These are phyloP conservation scores for Drosophila grimshawi DNA, from an alignment of 1,140 invertebrate species.

Conservation along the genomic window DNA sequence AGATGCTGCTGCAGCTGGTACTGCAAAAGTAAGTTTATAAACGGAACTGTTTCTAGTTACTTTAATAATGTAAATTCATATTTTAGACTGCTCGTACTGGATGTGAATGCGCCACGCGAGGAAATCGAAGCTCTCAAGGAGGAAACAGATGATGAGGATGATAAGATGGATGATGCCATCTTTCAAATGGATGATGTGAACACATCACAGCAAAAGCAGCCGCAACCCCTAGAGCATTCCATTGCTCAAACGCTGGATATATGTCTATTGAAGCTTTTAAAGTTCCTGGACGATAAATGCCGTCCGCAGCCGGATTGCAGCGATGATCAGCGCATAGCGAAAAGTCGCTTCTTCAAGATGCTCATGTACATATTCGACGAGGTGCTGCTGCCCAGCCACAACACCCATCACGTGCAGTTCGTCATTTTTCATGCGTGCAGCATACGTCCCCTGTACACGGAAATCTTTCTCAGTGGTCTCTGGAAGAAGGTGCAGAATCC, in stretches of 20 bases:
- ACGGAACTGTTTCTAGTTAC: background rate
- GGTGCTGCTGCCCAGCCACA: conserved; percentile 90
- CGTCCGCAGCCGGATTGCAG: conserved; percentile 29
- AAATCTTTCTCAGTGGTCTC: conserved; percentile 89
- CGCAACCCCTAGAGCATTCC: conserved; percentile 66
- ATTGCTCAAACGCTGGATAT: conserved; percentile 88
- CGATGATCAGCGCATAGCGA: conserved; percentile 43
- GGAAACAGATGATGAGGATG: conserved; percentile 82
- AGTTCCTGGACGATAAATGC: conserved; percentile 85
- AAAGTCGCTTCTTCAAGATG: conserved; percentile 77
- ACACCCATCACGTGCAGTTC: conserved; percentile 91
- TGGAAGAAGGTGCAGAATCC: conserved; percentile 91
- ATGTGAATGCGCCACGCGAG: conserved; percentile 87
- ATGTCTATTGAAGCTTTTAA: conserved; percentile 87
- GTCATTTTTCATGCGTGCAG: conserved; percentile 91
- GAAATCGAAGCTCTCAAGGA: conserved; percentile 85
- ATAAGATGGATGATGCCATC: conserved; percentile 72
- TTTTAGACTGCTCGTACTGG: conserved; percentile 88
- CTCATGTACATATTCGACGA: conserved; percentile 89
- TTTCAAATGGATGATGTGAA: conserved; percentile 85
- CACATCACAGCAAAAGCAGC: conserved; percentile 3
- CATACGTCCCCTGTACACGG: conserved; percentile 87
- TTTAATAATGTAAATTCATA: background rate
- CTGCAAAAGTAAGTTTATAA: conserved; percentile 87
- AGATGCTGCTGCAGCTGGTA: conserved; percentile 88